phyloP scores from a whole-genome alignment of 1,140 invertebrate species.

The Stenopsyche tienmushanensis region DNA sequence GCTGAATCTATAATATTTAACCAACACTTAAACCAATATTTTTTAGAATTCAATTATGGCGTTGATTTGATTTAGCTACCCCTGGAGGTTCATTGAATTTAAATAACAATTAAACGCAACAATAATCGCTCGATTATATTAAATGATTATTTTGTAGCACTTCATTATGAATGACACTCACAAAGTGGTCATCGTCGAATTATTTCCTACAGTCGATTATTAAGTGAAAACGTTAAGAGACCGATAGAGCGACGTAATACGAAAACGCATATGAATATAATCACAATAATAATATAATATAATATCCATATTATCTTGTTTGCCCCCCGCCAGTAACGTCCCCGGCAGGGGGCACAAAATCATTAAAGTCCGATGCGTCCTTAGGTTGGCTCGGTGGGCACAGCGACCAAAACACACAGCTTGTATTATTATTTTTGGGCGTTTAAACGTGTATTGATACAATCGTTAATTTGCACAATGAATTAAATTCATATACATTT shows the following conservation, averaged over 20 bases:
- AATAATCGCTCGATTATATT: no score
- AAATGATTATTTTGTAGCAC: no score
- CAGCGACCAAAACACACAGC: not conserved
- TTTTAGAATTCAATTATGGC: no score
- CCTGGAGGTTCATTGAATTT: no score
- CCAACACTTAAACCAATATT: no score
- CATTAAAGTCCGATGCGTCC: conserved; percentile 16
- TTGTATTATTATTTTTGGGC: not conserved
- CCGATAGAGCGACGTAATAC: not conserved
- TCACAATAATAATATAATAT: conserved; percentile 27
- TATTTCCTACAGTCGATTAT: not conserved
- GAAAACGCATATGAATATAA: conserved; percentile 13
- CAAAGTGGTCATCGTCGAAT: no score
- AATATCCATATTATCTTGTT: conserved; percentile 28
- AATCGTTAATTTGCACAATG: not conserved
- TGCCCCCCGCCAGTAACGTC: conserved; percentile 23
- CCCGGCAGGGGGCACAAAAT: conserved; percentile 21
- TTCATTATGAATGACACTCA: no score
- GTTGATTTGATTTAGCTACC: no score
- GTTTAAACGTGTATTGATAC: not conserved
- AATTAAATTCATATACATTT: not conserved
- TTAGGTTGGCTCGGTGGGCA: not conserved
- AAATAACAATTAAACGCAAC: no score
- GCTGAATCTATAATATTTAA: no score
- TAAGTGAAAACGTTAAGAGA: not conserved